Conservation (phyloP, 2,888 invertebrate species). For the Brachycybe producta region DNA sequence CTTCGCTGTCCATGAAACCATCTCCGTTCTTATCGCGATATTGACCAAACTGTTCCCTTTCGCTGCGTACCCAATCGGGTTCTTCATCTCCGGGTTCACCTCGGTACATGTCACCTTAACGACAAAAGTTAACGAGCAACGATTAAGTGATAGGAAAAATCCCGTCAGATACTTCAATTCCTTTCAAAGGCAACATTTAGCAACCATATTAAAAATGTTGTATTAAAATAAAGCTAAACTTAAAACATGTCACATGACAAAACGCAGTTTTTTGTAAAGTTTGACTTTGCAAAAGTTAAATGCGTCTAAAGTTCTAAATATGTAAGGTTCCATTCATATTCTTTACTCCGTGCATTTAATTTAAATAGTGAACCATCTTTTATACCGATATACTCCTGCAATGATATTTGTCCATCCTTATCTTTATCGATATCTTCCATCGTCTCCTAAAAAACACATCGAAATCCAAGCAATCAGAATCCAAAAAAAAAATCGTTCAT, state of each 20-base stretch:
- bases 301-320: too few relatives aligned
- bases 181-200: too few relatives aligned
- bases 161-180: too few relatives aligned
- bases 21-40: constrained; percentile 71
- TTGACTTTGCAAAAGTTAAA: too few relatives aligned
- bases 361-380: too few relatives aligned
- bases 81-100: constrained; percentile 57
- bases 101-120: constrained; percentile 73
- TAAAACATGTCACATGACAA: too few relatives aligned
- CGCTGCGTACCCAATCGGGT: constrained; percentile 92
- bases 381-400: constrained; percentile 91
- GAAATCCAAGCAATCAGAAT: background rate
- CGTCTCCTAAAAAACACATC: constrained; percentile 50
- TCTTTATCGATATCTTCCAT: constrained; percentile 96
- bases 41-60: constrained; percentile 75
- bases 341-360: too few relatives aligned
- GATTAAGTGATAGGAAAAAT: too few relatives aligned
- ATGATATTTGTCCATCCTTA: constrained; percentile 79
- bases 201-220: too few relatives aligned
- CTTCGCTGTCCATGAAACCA: constrained; percentile 69
- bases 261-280: too few relatives aligned
- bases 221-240: too few relatives aligned
- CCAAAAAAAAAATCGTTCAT: background rate
- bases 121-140: constrained; percentile 17
- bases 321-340: too few relatives aligned